Evolutionary conservation across 1,140 invertebrate species (phyloP).

Genomic region (Diorhabda sublineata): DNA sequence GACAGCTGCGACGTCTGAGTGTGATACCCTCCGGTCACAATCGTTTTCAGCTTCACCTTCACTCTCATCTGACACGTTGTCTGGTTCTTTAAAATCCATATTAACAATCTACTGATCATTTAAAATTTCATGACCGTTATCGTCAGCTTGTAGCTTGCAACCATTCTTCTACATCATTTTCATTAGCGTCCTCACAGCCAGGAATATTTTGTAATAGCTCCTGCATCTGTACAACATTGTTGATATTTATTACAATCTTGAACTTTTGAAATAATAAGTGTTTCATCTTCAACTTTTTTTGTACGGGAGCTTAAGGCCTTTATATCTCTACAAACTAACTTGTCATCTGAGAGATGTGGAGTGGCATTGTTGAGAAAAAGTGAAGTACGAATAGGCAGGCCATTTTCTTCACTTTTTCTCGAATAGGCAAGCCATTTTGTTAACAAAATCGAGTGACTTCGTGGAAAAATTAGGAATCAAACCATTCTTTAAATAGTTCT

Average conservation of each 20-base stretch:
- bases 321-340: constrained; percentile 25
- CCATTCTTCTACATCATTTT: constrained; percentile 3
- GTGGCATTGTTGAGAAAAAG: not conserved
- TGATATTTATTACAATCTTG: not conserved
- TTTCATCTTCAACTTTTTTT: constrained; percentile 24
- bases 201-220: too few species aligned
- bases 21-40: not conserved
- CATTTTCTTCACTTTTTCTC: not conserved
- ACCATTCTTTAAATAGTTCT: too few species aligned
- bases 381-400: not conserved
- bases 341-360: not conserved
- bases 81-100: not conserved
- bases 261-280: not conserved
- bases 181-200: too few species aligned
- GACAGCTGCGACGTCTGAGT: not conserved
- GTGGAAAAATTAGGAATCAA: not conserved
- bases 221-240: too few species aligned
- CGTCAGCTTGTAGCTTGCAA: not conserved
- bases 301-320: constrained; percentile 34
- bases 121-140: not conserved
- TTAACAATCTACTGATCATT: not conserved
- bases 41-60: not conserved
- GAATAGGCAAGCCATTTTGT: too few species aligned
- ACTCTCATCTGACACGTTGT: too few species aligned
- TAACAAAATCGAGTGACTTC: not conserved